These are phyloP conservation scores for Coregonus suidteri DNA, from an alignment of 2,797 vertebrate species.

Conservation along the genomic window DNA sequence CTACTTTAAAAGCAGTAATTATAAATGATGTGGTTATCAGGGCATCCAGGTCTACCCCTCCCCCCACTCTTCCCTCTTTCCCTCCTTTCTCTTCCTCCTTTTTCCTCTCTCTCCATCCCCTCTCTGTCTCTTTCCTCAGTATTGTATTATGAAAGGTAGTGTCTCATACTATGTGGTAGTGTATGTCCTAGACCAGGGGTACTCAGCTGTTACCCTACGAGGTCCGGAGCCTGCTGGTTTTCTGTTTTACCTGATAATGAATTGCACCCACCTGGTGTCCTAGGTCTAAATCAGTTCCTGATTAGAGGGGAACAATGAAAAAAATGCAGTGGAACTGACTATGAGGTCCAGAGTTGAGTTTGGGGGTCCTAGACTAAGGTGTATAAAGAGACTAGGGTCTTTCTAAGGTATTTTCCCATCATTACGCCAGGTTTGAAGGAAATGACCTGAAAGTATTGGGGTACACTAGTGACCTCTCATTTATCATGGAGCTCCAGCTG, in stretches of 20 bases:
- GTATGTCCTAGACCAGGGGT: constrained; percentile 19
- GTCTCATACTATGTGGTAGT: constrained; percentile 42
- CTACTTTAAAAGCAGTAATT: constrained; percentile 85
- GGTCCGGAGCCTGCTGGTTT: no score
- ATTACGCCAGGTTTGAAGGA: constrained; percentile 26
- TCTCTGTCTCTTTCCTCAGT: constrained; percentile 50
- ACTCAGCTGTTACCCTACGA: no score
- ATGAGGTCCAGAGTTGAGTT: no score
- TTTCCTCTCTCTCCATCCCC: constrained; percentile 47
- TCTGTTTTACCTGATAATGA: no score
- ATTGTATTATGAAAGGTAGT: constrained; percentile 61
- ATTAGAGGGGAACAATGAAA: no score
- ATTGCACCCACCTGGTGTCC: no score
- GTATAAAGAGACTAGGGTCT: constrained; percentile 57
- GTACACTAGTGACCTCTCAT: constrained; percentile 37
- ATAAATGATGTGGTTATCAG: constrained; percentile 81
- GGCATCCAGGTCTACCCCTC: constrained; percentile 72
- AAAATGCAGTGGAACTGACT: no score
- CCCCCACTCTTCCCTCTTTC: constrained; percentile 43
- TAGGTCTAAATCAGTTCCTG: no score
- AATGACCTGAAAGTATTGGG: constrained; percentile 44
- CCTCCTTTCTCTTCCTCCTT: constrained; percentile 10
- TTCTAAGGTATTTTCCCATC: constrained; percentile 13
- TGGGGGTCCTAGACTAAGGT: constrained; percentile 32
- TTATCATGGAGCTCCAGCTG: constrained; percentile 8